Base-by-base conservation (phyloP, 2,797 vertebrate species). In the Rhinatrema bivittatum region DNA sequence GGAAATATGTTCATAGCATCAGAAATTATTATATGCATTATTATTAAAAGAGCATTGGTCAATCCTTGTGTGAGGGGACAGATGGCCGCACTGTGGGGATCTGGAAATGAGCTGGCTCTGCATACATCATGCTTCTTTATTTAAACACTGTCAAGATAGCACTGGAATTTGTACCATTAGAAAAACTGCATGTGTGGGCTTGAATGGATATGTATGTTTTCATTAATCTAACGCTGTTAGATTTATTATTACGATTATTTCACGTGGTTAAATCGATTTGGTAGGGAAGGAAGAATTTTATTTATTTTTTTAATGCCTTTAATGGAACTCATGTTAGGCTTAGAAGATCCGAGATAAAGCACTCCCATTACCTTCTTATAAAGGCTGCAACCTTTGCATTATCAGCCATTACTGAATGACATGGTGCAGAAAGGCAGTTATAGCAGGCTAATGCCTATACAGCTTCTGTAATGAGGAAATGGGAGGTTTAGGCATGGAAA, bases 391-490 rank as follows among this genome's bases (percentile, higher is more conserved):
- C 36, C 35, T 72, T 70, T 75, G 74, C 70, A 72, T 70, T 78
- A 72, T 60, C 64, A 44, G 38, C 72, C 65, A 64, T 83, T 79
- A 76, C 76, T 49, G 65, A 72, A 70, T 62, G 65, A 71, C 67
- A 65, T 9, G 32, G 69, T 70, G 54, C 65, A 79, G 74, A 72
- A 79, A 85, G 70, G 60, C 70, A 69, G 67, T 70, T 72, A 76
- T 67, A 48, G 56, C 59, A 67, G 52, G 52, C 67, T 82, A 77
- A 84, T 79, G 70, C 70, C 70, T 68, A 52, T 64, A 78, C 56
- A 77, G 73, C 56, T 33, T 5, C 52, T 64, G 61, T 78, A 78
- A 82, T 82, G 74, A 78, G 83, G 71, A 78, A 82, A 84, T 62
- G 68, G 67, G 59, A 72, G 72, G 72, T 72, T 77, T 75, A 78